Evolutionary conservation across 30 jellyfish, hydroid and myxozoan species (phyloP).

Genomic region (Catostylus mosaicus): DNA sequence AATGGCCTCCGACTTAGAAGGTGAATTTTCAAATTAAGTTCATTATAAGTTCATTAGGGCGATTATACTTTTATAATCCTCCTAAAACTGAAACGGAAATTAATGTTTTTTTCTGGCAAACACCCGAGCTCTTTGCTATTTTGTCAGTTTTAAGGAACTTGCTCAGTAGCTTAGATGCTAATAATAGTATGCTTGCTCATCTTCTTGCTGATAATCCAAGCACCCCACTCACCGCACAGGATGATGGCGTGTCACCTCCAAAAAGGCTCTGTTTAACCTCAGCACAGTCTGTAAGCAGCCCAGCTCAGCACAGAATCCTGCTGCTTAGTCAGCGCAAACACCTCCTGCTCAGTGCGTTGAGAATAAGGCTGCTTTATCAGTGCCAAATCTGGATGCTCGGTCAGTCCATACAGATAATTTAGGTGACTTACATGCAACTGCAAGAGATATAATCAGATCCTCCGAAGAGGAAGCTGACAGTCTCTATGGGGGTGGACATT

Average conservation of each 20-base stretch:
- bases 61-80: too few species aligned
- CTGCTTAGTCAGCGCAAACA: constrained; percentile 21
- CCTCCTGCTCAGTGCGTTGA: constrained; percentile 36
- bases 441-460: constrained; percentile 8
- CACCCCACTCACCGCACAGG: constrained; percentile 3
- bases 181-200: background rate
- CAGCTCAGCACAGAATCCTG: constrained; percentile 29
- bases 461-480: constrained; percentile 31
- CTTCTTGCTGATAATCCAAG: constrained; percentile 7
- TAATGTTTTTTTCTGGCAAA: background rate
- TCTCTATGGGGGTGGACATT: constrained; percentile 23
- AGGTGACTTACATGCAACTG: background rate
- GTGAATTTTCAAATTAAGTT: background rate
- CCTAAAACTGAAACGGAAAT: background rate
- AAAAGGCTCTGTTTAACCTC: background rate
- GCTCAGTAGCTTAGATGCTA: constrained; percentile 22
- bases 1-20: background rate
- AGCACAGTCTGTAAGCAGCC: constrained; percentile 13
- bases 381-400: constrained; percentile 25
- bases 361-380: constrained; percentile 9
- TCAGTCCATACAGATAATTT: background rate
- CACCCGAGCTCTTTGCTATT: background rate
- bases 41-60: too few species aligned
- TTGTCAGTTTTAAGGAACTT: background rate
- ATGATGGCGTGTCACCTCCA: constrained; percentile 22